phyloP scores from a whole-genome alignment of 2,888 invertebrate species.

The Netelia inedita region DNA sequence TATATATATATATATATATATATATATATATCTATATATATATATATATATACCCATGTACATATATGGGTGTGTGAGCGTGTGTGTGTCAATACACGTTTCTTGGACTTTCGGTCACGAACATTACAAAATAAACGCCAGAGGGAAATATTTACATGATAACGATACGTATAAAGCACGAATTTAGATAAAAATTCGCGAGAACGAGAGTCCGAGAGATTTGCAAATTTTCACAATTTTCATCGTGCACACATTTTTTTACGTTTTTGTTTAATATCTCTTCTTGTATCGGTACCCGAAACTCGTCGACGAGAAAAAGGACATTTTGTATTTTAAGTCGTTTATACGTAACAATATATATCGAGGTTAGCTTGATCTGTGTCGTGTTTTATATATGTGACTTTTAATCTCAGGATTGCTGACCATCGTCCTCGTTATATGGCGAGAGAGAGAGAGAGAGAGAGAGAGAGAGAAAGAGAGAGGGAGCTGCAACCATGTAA shows the following conservation, averaged over 20 bases:
- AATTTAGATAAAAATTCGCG: constrained; percentile 14
- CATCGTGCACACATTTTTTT: not conserved
- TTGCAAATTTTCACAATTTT: constrained; percentile 28
- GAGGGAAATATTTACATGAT: not conserved
- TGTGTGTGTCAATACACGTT: not conserved
- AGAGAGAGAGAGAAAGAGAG: not conserved
- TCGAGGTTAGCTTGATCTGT: not conserved
- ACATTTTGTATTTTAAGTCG: not conserved
- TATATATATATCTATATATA: no score
- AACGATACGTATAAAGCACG: no score
- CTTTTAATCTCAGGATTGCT: constrained; percentile 12
- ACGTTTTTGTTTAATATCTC: constrained; percentile 27
- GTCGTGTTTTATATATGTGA: not conserved
- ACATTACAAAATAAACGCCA: not conserved
- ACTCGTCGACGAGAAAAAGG: not conserved
- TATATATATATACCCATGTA: no score
- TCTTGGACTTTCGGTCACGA: not conserved
- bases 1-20: no score
- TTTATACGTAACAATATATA: not conserved
- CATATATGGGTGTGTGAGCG: no score
- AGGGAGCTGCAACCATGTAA: constrained; percentile 46
- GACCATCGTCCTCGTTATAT: constrained; percentile 6
- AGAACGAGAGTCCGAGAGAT: not conserved
- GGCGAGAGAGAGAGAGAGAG: not conserved
- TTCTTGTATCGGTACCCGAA: not conserved